Conservation (phyloP, 2,113 vertebrate species). For the Trematocara stigmaticum region DNA sequence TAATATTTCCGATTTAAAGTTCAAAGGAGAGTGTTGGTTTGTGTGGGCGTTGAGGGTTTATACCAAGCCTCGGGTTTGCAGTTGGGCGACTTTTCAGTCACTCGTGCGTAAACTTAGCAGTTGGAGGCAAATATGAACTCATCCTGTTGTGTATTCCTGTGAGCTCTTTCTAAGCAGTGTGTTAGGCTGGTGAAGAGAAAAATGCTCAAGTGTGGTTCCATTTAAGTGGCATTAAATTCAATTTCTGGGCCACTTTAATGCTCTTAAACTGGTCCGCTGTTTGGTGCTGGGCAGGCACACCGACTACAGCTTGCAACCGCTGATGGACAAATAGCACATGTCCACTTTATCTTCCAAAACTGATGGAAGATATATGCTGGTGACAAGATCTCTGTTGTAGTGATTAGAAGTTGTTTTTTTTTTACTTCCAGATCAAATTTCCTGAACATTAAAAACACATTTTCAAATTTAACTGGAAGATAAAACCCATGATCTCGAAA, state of each 20-base stretch:
- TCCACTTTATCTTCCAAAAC: background rate
- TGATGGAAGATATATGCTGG: background rate
- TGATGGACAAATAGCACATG: background rate
- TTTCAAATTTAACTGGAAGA: background rate
- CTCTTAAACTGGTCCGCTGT: background rate
- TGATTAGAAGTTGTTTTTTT: background rate
- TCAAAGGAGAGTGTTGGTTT: background rate
- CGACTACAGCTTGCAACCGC: background rate
- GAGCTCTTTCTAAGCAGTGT: accelerated
- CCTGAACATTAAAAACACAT: accelerated
- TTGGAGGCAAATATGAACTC: background rate
- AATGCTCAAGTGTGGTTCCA: background rate
- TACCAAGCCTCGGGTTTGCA: background rate
- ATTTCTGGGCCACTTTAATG: background rate
- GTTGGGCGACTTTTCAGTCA: background rate
- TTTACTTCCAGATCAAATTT: background rate
- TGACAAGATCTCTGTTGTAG: background rate
- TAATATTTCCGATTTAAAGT: background rate
- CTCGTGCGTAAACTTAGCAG: background rate
- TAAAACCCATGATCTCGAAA: background rate
- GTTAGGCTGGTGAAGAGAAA: background rate
- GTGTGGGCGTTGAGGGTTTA: background rate
- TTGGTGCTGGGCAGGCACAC: background rate
- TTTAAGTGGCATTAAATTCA: background rate
- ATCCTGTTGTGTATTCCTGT: background rate